A percentile compares a stretch with the other conserved stretches of the same genome.
These are phyloP conservation scores for Caenorhabditis drosophilae DNA, from an alignment of 2,888 invertebrate species.

Conservation along the genomic window DNA sequence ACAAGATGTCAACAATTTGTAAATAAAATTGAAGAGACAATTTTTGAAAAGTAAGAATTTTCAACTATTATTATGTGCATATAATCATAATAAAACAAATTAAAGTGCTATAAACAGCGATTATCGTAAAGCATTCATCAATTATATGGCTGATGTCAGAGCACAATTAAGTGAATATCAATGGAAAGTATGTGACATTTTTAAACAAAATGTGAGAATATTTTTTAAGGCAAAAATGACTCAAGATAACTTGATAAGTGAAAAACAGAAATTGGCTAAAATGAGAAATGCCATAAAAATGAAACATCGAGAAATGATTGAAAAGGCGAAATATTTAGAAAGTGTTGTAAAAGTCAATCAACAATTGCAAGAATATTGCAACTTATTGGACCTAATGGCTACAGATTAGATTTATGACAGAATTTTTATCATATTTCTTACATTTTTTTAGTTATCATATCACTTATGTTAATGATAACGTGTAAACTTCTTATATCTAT, in stretches of 20 bases:
- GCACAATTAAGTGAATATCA: slow-evolving; percentile 21
- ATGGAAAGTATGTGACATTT: slow-evolving; percentile 6
- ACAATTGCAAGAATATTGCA: no score
- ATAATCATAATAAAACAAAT: no score
- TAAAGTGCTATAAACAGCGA: slow-evolving; percentile 17
- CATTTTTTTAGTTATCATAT: no score
- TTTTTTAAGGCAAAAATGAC: slow-evolving; percentile 8
- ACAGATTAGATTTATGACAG: no score
- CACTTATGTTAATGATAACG: no score
- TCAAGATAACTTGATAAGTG: slow-evolving; percentile 4
- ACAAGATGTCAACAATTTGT: slow-evolving; percentile 7
- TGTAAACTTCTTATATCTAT: no score
- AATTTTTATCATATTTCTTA: no score
- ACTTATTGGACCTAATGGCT: no score
- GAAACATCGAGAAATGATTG: slow-evolving; percentile 11
- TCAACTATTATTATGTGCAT: no score
- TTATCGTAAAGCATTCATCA: slow-evolving; percentile 20
- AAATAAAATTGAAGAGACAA: background rate
- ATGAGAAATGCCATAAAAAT: slow-evolving; percentile 1
- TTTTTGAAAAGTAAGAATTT: no score
- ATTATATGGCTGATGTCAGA: slow-evolving; percentile 27
- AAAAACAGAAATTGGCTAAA: background rate
- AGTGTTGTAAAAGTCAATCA: no score
- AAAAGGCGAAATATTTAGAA: slow-evolving; percentile 5
- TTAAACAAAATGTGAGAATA: background rate